Percentiles rank a stretch among this genome's conserved stretches.
These are phyloP conservation scores for Acanthurus lineatus DNA, from an alignment of 2,797 vertebrate genomes.

Conservation along the genomic window DNA sequence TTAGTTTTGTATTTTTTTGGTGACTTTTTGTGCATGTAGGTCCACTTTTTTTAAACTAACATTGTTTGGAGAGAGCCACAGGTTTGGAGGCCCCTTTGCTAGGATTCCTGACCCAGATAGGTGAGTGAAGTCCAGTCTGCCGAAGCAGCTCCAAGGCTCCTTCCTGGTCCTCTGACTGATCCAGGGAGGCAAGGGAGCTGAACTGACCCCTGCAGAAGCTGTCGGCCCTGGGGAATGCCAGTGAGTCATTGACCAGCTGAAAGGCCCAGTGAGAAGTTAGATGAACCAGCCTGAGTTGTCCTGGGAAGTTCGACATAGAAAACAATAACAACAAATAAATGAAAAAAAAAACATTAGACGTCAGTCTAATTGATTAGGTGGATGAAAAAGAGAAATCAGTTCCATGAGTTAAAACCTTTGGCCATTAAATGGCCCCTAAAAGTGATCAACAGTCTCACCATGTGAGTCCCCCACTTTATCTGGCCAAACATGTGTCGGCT, in stretches of 20 bases:
- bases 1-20: not conserved
- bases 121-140: constrained; percentile 57
- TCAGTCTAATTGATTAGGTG: not conserved
- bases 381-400: not conserved
- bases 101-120: constrained; percentile 85
- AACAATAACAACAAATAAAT: not conserved
- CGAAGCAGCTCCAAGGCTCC: constrained; percentile 70
- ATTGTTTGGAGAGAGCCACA: constrained; percentile 65
- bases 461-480: constrained; percentile 39
- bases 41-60: constrained; percentile 68
- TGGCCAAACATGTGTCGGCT: constrained; percentile 68
- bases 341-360: not conserved
- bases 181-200: constrained; percentile 80
- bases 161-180: constrained; percentile 57
- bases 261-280: constrained; percentile 80
- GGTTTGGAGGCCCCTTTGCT: constrained; percentile 50
- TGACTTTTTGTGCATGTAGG: not conserved
- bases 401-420: not conserved
- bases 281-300: constrained; percentile 68
- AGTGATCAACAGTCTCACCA: constrained; percentile 71
- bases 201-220: constrained; percentile 87
- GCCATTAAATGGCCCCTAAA: constrained; percentile 1
- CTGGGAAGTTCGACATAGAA: constrained; percentile 39
- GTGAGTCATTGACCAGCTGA: constrained; percentile 82
- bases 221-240: constrained; percentile 86